Evolutionary conservation across 2,888 invertebrate genomes (phyloP), one percentile per base, ranked within the genome.

Genomic region (Heliconius erato): DNA sequence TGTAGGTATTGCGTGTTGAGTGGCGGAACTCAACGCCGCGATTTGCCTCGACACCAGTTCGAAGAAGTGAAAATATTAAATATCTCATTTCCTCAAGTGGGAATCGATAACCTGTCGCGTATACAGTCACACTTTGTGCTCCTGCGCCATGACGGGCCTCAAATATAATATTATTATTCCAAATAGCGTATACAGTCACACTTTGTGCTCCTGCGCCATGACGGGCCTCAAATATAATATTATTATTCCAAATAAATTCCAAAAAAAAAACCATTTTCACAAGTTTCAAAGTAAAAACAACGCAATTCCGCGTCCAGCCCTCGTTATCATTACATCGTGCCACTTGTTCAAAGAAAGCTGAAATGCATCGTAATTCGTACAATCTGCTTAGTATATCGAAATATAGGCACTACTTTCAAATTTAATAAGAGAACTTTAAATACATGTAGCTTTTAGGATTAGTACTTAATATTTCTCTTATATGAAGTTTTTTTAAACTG

Each of bases 281-380:
- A 65, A 12, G 19, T 11, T 72, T 12, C 2, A 71, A 49, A 19
- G 16, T 35, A 68, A 78, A 32, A 28, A 44, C 63, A 67, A 16
- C 14, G 40, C 14, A 40, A 26, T 67, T 74, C 67, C 28, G 69
- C 28, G 35, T 76, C 59, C 76, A 26, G 40, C 23, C 54, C 28
- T 26, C 44, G 59, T 59, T 81, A 77, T 81, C 81, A 69, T 71
- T 23, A 32, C 35, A 80, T 80, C 80, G 80, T 26, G 23, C 80
- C 63, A 81, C 81, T 69, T 80, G 74, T 68, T 74, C 76, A 68
- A 81, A 68, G 76, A 81, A 81, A 81, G 76, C 76, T 74, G 69
- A 71, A 81, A 72, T 40, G 35, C 59, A 28, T 67, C 44, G 54
- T 54, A 54, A 54, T 54, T 54, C 23, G 26, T 28, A 68, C 40